Percentiles rank a stretch among this genome's conserved stretches.
Conservation (phyloP, 1,140 invertebrate species). For the Pogonognathellus flavescens region DNA sequence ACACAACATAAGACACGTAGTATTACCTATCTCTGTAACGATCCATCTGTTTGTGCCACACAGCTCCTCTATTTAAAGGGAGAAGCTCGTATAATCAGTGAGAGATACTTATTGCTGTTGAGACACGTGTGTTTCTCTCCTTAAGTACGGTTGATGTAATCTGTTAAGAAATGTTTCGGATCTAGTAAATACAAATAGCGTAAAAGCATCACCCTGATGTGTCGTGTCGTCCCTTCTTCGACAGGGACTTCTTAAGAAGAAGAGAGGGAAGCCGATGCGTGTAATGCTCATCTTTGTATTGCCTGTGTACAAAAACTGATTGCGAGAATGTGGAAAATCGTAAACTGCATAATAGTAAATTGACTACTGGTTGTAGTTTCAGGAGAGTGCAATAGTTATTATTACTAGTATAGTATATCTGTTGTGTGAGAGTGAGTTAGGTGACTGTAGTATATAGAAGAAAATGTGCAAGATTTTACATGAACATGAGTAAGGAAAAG, state of each 20-base stretch:
- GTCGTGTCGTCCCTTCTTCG: slow-evolving; percentile 3
- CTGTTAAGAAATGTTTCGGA: no score
- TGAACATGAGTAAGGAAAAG: background rate
- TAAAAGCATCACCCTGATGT: background rate
- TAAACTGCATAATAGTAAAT: slow-evolving; percentile 37
- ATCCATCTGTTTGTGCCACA: background rate
- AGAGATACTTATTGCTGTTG: no score
- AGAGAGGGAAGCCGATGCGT: no score
- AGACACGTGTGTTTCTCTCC: no score
- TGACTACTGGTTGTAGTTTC: background rate
- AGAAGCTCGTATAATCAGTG: no score
- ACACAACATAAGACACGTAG: background rate
- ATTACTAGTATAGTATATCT: background rate
- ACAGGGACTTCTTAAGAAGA: no score
- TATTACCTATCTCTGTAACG: background rate
- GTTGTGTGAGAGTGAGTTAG: background rate
- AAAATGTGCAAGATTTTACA: background rate
- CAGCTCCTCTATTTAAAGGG: no score
- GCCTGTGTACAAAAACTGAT: background rate
- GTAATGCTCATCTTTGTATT: background rate
- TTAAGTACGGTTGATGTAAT: no score
- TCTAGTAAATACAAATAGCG: no score
- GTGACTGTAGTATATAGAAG: background rate
- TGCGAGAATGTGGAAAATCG: slow-evolving; percentile 43
- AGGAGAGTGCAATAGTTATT: background rate